Evolutionary conservation across 1,140 invertebrate species (phyloP), one percentile per base, ranked within the genome.

Genomic region (Lasioglossum albipes): DNA sequence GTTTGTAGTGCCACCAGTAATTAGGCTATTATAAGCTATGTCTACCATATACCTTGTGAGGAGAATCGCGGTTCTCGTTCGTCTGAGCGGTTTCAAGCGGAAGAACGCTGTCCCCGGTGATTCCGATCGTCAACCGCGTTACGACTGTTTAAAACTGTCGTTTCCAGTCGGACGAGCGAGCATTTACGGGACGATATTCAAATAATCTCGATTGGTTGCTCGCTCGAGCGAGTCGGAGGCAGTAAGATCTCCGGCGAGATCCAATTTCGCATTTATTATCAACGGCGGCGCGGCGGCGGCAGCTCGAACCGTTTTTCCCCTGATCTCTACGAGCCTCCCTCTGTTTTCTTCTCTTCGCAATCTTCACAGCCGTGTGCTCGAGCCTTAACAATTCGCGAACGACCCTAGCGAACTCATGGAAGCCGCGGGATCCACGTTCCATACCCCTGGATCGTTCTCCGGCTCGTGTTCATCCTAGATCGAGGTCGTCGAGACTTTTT

Each of bases 191-290:
- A 83, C 71, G 80, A 89, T 84, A 88, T 88, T 86, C 84, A 87
- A 88, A 88, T 89, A 88, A 87, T 87, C 85, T 79, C 84, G 71
- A 82, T 87, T 68, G 52, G 76, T 70, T 81, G 84, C 79, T 87
- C 79, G 80, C 54, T 87, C 66, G 67, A 86, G 75, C 87, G 79
- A 82, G 78, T 72, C 84, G 74, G 41, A 62, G 68, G 71, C 77
- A 86, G 87, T 84, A 86, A 88, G 75, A 82, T 64, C 68, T 84
- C 79, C 76, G 41, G 49, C 41, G 18, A 65, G 86, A 90, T 90
- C 49, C 70, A 62, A 90, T 91, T 89, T 89, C 80, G 77, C 88
- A 85, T 91, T 89, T 90, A 91, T 90, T 85, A 85, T 83, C 81
- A 45, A n/a, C 45, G 57, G 36, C 57, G 57, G 45, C 13, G 45